Evolutionary conservation across 2,113 vertebrate genomes (phyloP).

Genomic region (Micronisus gabar): DNA sequence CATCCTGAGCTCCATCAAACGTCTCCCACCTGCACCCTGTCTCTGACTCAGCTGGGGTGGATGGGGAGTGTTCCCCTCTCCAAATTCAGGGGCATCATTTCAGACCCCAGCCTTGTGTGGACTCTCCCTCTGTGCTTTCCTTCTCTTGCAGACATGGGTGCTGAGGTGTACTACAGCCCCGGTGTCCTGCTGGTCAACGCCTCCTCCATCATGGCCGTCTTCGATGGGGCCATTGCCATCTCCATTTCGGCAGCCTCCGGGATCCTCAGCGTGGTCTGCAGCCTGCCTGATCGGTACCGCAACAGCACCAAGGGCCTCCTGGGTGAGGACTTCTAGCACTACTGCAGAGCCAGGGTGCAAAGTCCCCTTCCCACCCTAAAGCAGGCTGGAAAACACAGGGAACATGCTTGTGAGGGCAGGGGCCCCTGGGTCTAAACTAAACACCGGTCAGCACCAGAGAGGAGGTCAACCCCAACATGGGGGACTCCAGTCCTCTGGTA

Average conservation of each 20-base stretch:
- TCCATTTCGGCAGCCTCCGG: neutral
- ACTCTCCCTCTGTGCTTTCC: neutral
- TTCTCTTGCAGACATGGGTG: slow-evolving; percentile 5
- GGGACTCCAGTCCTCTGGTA: neutral
- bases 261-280: slow-evolving; percentile 28
- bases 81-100: neutral
- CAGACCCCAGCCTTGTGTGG: neutral
- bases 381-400: neutral
- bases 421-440: neutral
- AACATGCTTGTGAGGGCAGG: neutral
- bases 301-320: slow-evolving; percentile 44
- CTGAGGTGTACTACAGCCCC: neutral
- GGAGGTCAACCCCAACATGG: neutral
- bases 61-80: neutral
- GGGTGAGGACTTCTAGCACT: neutral
- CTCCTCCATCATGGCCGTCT: neutral
- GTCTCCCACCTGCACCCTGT: neutral
- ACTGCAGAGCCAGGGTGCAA: accelerated
- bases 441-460: neutral
- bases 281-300: neutral
- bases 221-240: neutral
- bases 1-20: neutral
- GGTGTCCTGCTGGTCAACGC: neutral
- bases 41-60: neutral
- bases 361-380: neutral